Evolutionary conservation across 2,888 invertebrate genomes (phyloP).

Genomic region (Entomobrya multifasciata): DNA sequence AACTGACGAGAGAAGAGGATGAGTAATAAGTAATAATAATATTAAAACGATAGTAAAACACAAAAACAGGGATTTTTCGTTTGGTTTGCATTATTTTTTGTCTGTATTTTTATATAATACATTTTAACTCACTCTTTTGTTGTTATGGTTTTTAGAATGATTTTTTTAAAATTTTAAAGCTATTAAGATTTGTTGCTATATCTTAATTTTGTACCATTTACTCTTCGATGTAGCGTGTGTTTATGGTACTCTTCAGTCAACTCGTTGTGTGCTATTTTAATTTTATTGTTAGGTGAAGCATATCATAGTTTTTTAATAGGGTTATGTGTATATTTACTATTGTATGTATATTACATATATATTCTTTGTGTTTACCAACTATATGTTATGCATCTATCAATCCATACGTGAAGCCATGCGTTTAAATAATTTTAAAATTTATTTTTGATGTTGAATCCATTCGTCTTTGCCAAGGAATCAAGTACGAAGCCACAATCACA

Average conservation of each 20-base stretch:
- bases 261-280: constrained; percentile 68
- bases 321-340: neutral
- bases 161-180: neutral
- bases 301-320: constrained; percentile 35
- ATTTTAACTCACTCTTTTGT: too few species aligned
- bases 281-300: constrained; percentile 68
- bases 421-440: constrained; percentile 36
- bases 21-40: constrained; percentile 17
- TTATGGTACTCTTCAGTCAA: constrained; percentile 21
- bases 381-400: constrained; percentile 25
- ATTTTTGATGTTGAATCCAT: constrained; percentile 42
- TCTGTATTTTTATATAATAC: constrained; percentile 26
- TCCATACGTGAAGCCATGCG: constrained; percentile 59
- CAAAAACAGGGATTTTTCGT: neutral
- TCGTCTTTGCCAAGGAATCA: constrained; percentile 68
- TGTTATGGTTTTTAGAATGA: constrained; percentile 23
- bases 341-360: neutral
- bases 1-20: constrained; percentile 7
- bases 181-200: neutral
- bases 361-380: neutral
- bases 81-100: neutral
- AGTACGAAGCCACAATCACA: constrained; percentile 32
- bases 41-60: neutral
- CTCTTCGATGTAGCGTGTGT: neutral
- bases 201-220: neutral